phyloP scores from a whole-genome alignment of 2,797 vertebrate species.

The Onychomys torridus region DNA sequence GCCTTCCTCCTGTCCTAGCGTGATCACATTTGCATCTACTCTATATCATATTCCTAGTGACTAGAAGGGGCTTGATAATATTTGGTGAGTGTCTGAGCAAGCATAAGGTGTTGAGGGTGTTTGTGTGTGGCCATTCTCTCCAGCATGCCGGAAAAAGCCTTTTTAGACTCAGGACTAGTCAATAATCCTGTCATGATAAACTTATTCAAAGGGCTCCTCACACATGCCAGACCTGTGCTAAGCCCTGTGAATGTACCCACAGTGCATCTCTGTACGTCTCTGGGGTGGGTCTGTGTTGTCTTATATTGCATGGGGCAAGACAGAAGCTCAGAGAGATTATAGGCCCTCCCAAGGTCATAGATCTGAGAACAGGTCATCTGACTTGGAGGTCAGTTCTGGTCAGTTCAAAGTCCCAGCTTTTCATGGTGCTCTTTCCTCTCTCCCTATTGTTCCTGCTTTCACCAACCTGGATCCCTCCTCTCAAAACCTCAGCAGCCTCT shows the following conservation, averaged over 20 bases:
- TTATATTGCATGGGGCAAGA: not conserved
- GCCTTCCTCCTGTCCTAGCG: not conserved
- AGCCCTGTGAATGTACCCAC: not conserved
- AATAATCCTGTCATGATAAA: not conserved
- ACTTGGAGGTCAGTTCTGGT: not conserved
- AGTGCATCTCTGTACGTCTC: not conserved
- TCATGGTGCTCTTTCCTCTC: not conserved
- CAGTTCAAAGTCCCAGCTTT: not conserved
- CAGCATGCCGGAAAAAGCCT: not conserved
- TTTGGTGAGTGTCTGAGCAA: not conserved
- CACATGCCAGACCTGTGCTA: not conserved
- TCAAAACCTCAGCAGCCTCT: fast-evolving
- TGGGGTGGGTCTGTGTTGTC: not conserved
- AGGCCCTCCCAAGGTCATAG: not conserved
- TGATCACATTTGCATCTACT: no score
- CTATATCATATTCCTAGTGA: not conserved
- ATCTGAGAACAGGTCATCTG: not conserved
- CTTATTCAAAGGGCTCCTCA: not conserved
- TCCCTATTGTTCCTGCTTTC: not conserved
- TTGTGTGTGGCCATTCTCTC: not conserved
- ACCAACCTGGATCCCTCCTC: not conserved
- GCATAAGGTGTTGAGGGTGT: not conserved
- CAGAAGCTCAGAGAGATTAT: not conserved
- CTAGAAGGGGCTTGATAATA: not conserved
- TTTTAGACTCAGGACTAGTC: not conserved